Evolutionary conservation across 2,888 invertebrate genomes (phyloP).

Genomic region (Cephus pygmeus): DNA sequence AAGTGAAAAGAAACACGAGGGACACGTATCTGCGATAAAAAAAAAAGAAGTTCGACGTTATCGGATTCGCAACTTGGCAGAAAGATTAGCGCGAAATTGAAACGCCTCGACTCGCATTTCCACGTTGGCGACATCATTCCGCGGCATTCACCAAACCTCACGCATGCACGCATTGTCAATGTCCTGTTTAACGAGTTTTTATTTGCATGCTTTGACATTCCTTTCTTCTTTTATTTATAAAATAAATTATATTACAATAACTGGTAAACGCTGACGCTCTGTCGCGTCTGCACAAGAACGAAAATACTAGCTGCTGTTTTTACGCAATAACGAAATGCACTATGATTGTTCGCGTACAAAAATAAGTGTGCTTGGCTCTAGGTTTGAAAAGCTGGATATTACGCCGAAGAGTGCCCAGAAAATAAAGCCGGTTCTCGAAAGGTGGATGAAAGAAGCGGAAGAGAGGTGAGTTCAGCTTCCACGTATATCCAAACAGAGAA

Average conservation of each 20-base stretch:
- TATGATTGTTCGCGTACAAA: background rate
- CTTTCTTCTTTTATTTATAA: constrained; percentile 23
- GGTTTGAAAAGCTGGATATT: constrained; percentile 99
- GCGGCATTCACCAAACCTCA: constrained; percentile 62
- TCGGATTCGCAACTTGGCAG: background rate
- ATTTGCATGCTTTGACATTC: constrained; percentile 5
- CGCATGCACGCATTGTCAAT: constrained; percentile 67
- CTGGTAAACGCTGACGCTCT: background rate
- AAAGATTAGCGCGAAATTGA: background rate
- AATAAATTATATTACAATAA: constrained; percentile 27
- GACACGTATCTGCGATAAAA: background rate
- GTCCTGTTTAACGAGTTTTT: constrained; percentile 56
- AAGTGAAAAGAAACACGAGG: background rate
- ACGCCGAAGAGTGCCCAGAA: constrained; percentile 99
- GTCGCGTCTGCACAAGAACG: background rate
- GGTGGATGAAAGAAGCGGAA: constrained; percentile 99
- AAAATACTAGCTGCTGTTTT: background rate
- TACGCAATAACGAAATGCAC: background rate
- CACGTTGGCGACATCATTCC: constrained; percentile 64
- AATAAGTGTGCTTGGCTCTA: constrained; percentile 71
- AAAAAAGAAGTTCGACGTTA: background rate
- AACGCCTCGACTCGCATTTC: constrained; percentile 34
- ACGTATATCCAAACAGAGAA: constrained; percentile 4
- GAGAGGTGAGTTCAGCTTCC: constrained; percentile 78
- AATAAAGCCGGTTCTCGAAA: constrained; percentile 97